Base-by-base conservation (phyloP, 2,113 vertebrate genomes). In the Prunella fulvescens region DNA sequence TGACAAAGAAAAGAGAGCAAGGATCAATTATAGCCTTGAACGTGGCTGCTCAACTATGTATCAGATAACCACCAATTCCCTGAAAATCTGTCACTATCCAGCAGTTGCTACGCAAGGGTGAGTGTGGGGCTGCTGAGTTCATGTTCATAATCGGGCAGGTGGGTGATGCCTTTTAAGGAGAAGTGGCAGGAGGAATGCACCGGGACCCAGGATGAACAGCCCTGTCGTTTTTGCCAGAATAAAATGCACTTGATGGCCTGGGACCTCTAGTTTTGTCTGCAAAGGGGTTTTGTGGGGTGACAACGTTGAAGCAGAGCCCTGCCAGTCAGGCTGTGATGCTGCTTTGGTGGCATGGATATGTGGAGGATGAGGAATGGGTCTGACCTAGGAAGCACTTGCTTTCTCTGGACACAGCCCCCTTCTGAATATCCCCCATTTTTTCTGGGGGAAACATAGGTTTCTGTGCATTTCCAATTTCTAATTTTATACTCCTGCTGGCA, bases 21-120 rank as follows among this genome's bases (percentile, higher is more conserved):
- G 95, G 96, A 95, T 97, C 97, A 97, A 31, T 96, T 97, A 96
- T 97, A 97, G 94, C 96, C 96, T 96, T 97, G 97, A 92, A 96
- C 62, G 19, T 94, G 95, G 86, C 92, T 96, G 93, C 95, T 95
- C 92, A 82, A 86, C 93, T 92, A 83, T 93, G 96, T 97, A 97
- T 97, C 97, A 88, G 95, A 97, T 97, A 97, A 97, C 97, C 96
- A 91, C 93, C 97, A 95, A 96, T 97, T 97, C 97, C 93, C 93
- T 95, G 94, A 95, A 97, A 97, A 97, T 96, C 96, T 97, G 96
- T 97, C 97, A 96, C 95, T 96, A 61, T 80, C 56, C 90, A 48
- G 92, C 96, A 97, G 97, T 97, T 97, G 97, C 95, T 92, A 92
- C 2, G 56, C 90, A 92, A 87, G 95, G 93, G 90, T 81, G 84